A percentile compares a stretch with the other conserved stretches of the same genome.
These are phyloP conservation scores for Phaethon lepturus DNA, from an alignment of 2,113 vertebrate species.

Conservation along the genomic window DNA sequence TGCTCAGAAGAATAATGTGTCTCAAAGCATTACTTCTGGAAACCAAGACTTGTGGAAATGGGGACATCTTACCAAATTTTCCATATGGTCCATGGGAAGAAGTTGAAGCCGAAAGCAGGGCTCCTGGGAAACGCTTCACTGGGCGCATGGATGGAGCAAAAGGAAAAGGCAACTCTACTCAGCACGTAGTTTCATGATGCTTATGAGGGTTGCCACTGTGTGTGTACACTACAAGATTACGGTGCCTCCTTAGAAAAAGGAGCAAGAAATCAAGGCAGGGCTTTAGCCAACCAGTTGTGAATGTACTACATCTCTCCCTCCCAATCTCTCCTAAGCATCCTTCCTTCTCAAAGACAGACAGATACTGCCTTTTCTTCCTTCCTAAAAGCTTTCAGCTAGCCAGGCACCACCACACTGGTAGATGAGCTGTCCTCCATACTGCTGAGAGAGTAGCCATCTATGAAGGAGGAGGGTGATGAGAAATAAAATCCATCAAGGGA, in stretches of 20 bases:
- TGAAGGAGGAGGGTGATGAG: background rate
- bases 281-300: background rate
- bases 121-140: background rate
- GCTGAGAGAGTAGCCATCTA: background rate
- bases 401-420: background rate
- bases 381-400: background rate
- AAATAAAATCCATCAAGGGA: background rate
- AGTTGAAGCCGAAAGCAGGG: background rate
- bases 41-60: background rate
- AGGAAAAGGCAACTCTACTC: background rate
- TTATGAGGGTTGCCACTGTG: background rate
- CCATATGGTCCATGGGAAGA: background rate
- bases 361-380: background rate
- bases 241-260: background rate
- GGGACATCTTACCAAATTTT: background rate
- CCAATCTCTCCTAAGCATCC: background rate
- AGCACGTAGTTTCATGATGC: background rate
- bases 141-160: accelerated
- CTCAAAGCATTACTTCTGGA: conserved; percentile 15
- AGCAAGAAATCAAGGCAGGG: background rate
- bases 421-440: background rate
- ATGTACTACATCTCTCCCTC: background rate
- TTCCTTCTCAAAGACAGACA: background rate
- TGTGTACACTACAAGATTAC: background rate
- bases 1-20: background rate